Percentiles rank a stretch among this genome's conserved stretches.
phyloP scores from a whole-genome alignment of 2,113 vertebrate genomes.

The Machaerirhynchus nigripectus region DNA sequence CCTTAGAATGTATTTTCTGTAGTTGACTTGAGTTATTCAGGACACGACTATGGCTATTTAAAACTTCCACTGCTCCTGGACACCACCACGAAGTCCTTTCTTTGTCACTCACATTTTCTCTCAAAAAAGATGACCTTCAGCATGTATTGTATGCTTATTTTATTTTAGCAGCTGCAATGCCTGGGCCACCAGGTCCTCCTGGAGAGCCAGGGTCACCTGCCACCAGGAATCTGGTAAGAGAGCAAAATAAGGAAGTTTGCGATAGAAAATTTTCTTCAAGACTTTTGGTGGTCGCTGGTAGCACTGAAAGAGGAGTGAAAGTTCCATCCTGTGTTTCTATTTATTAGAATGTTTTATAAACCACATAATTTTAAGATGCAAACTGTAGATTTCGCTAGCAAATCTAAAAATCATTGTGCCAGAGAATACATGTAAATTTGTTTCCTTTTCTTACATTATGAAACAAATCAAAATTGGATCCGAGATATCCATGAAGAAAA shows the following conservation, averaged over 20 bases:
- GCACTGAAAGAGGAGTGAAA: neutral
- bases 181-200: conserved; percentile 87
- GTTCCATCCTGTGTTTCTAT: neutral
- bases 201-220: conserved; percentile 85
- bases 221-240: conserved; percentile 79
- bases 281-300: neutral
- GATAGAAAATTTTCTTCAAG: neutral
- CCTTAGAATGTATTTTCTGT: neutral
- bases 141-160: neutral
- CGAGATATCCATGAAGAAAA: neutral
- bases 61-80: neutral
- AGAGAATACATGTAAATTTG: neutral
- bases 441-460: neutral
- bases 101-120: neutral
- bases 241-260: neutral
- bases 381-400: neutral
- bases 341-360: neutral
- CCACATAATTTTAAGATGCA: neutral
- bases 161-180: conserved; percentile 74
- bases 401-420: neutral
- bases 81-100: neutral
- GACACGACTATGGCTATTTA: neutral
- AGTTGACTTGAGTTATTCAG: neutral
- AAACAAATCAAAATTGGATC: neutral
- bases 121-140: neutral